phyloP scores from a whole-genome alignment of 2,797 vertebrate genomes.

The Catamblyrhynchus diadema region DNA sequence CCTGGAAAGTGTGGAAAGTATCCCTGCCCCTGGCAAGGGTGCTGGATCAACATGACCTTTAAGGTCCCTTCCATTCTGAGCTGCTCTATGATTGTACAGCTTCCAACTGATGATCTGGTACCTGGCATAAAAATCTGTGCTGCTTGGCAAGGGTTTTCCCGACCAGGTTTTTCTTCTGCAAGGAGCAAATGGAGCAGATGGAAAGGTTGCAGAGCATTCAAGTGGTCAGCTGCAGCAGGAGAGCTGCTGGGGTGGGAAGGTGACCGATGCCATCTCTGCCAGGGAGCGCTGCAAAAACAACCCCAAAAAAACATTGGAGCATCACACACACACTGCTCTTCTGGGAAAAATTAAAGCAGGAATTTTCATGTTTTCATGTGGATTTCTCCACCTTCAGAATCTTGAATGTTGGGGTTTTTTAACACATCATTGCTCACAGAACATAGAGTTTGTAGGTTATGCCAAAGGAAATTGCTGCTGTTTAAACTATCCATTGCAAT shows the following conservation, averaged over 20 bases:
- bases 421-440: neutral
- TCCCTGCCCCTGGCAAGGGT: neutral
- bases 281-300: neutral
- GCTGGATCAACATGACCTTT: too few relatives aligned
- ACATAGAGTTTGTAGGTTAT: neutral
- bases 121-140: neutral
- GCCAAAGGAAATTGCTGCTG: neutral
- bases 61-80: neutral
- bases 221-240: neutral
- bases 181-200: neutral
- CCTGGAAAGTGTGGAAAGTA: neutral
- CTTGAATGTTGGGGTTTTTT: neutral
- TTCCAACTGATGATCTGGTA: neutral
- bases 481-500: neutral
- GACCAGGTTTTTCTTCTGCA: neutral
- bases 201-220: neutral
- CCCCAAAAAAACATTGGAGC: neutral
- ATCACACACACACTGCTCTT: neutral
- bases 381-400: neutral
- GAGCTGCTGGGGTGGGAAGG: neutral
- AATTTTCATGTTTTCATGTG: neutral
- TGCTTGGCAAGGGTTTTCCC: neutral
- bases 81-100: accelerated
- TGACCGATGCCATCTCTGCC: accelerated
- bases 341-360: neutral